phyloP scores from a whole-genome alignment of 2,113 vertebrate genomes.

The cattle (Bos taurus) region ARS-UCD2.0 NC_037357.1:129032501-129033000 shows the following conservation, averaged over 20 bases:
- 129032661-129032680: neutral
- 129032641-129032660: neutral
- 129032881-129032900: slow-evolving; percentile 9
- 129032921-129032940: neutral
- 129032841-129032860: neutral
- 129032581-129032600: neutral
- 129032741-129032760: neutral
- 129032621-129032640: neutral
- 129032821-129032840: neutral
- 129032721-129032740: neutral
- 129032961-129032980: neutral
- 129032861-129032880: neutral
- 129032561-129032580: neutral
- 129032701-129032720: neutral
- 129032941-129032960: neutral
- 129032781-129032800: neutral
- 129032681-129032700: neutral
- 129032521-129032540: neutral
- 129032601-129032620: neutral
- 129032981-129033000: neutral
- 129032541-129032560: neutral
- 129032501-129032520: neutral
- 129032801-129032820: neutral
- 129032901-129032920: neutral
- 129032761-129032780: neutral